A percentile compares a stretch with the other conserved stretches of the same genome.
phyloP scores from a whole-genome alignment of 1,140 invertebrate genomes.

The Antheraea pernyi region DNA sequence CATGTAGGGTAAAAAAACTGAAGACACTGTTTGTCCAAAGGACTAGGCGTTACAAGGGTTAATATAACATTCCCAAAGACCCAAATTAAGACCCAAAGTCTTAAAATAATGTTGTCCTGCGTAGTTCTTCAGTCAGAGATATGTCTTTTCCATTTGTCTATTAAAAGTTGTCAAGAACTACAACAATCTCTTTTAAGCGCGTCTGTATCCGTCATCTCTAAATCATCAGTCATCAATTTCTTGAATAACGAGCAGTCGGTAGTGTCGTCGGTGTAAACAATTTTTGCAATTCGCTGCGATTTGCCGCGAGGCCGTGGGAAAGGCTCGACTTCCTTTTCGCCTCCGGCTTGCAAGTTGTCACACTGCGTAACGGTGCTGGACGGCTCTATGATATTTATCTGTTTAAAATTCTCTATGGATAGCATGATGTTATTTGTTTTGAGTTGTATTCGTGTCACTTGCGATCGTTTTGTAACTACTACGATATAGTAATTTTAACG shows the following conservation, averaged over 20 bases:
- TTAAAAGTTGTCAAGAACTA: too few relatives aligned
- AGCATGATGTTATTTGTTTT: neutral
- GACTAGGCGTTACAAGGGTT: too few relatives aligned
- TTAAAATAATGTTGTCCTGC: too few relatives aligned
- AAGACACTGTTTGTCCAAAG: too few relatives aligned
- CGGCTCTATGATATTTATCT: neutral
- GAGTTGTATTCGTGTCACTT: too few relatives aligned
- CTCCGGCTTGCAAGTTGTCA: conserved; percentile 25
- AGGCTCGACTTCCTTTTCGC: conserved; percentile 24
- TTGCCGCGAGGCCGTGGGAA: conserved; percentile 64
- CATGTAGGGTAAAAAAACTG: too few relatives aligned
- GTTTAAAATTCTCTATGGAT: neutral
- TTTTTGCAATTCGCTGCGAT: conserved; percentile 41
- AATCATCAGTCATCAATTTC: conserved; percentile 2
- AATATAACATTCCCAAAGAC: too few relatives aligned
- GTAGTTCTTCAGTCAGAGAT: too few relatives aligned
- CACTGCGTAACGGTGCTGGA: conserved; percentile 51
- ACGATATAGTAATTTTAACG: too few relatives aligned
- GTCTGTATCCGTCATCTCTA: neutral
- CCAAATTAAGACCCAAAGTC: too few relatives aligned
- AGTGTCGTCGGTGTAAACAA: conserved; percentile 40
- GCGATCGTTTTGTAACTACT: too few relatives aligned
- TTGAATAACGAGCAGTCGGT: conserved; percentile 18
- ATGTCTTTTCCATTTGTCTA: too few relatives aligned
- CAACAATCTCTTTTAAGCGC: neutral